Percentiles rank a stretch among this genome's conserved stretches.
phyloP scores from a whole-genome alignment of 2,888 invertebrate species.

The Noctua janthe region DNA sequence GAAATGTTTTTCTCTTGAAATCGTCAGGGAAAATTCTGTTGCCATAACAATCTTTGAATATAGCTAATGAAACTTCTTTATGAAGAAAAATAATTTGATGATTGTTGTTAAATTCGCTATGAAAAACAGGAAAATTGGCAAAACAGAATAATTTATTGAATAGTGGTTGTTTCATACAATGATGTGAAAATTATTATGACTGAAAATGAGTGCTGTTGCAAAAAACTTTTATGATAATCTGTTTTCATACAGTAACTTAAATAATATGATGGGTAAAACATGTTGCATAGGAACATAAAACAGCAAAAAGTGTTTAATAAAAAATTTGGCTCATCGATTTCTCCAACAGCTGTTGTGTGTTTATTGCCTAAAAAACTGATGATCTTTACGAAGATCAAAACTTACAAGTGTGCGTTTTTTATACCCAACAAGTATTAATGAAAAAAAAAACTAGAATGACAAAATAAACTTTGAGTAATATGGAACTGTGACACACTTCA shows the following conservation, averaged over 20 bases:
- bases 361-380: conserved; percentile 35
- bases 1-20: conserved; percentile 27
- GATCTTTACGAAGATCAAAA: conserved; percentile 28
- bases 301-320: conserved; percentile 1
- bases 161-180: background rate
- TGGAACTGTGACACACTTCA: conserved; percentile 22
- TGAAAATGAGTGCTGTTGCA: conserved; percentile 6
- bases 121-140: conserved; percentile 31
- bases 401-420: conserved; percentile 37
- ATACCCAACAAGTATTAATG: background rate
- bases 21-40: conserved; percentile 15
- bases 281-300: background rate
- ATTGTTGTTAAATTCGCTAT: conserved; percentile 5
- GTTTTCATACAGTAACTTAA: background rate
- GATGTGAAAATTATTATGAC: no score
- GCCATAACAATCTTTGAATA: conserved; percentile 18
- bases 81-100: conserved; percentile 14
- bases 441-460: background rate
- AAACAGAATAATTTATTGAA: conserved; percentile 11
- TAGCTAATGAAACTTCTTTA: conserved; percentile 36
- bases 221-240: background rate
- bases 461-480: conserved; percentile 15
- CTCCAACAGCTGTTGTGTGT: conserved; percentile 48
- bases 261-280: background rate
- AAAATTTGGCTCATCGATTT: conserved; percentile 30